phyloP scores from a whole-genome alignment of 2,113 vertebrate species.

The Paramisgurnus dabryanus region DNA sequence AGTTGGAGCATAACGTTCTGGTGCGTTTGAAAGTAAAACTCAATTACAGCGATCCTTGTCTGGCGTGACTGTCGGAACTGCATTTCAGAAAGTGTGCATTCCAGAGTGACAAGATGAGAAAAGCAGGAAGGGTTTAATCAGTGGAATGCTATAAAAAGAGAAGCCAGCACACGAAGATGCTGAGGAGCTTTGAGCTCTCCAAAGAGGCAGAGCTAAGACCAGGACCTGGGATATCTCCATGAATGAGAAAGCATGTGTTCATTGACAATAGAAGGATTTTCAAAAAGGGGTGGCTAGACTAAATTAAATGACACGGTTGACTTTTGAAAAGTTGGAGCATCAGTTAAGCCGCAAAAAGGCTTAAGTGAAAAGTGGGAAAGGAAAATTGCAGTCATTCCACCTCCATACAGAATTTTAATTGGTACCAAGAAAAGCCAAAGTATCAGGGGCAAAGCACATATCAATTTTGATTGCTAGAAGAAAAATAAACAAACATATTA shows the following conservation, averaged over 20 bases:
- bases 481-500: too few species aligned
- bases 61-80: slow-evolving; percentile 9
- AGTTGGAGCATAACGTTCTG: slow-evolving; percentile 22
- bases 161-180: background rate
- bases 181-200: background rate
- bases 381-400: too few species aligned
- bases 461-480: too few species aligned
- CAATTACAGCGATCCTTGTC: slow-evolving; percentile 33
- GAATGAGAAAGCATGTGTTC: slow-evolving; percentile 28
- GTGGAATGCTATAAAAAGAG: background rate
- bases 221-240: slow-evolving; percentile 15
- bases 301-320: background rate
- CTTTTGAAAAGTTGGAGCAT: too few species aligned
- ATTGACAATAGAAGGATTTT: slow-evolving; percentile 1
- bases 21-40: slow-evolving; percentile 35
- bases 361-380: too few species aligned
- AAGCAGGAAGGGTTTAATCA: slow-evolving; percentile 38
- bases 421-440: too few species aligned
- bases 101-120: slow-evolving; percentile 40
- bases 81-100: slow-evolving; percentile 22
- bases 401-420: too few species aligned
- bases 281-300: slow-evolving; percentile 5
- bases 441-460: too few species aligned
- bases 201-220: background rate
- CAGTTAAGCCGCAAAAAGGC: too few species aligned